Base-by-base conservation (phyloP, 2,888 invertebrate species). In the Torymus auratus region DNA sequence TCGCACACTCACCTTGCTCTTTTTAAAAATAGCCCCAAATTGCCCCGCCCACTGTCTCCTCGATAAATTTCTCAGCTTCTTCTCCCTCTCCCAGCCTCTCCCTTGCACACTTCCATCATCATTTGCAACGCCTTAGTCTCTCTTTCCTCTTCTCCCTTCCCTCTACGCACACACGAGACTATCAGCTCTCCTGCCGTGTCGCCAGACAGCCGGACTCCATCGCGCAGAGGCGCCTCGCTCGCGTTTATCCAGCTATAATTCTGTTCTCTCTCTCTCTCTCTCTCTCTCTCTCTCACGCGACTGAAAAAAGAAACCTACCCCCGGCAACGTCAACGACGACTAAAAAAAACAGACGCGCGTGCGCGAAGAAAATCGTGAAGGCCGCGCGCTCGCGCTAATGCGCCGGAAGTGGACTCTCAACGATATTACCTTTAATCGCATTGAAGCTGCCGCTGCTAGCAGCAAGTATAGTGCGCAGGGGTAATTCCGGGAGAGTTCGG, bases 371-470 rank as follows among this genome's bases (percentile, higher is more conserved):
- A 79, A 60, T 74, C 64, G 56, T 69, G 65, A 52, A 15, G n/a
- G 62, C 58, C 55, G 41, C 56, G 55, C 17, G 55, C 28, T 62
- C 13, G 53, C 50, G 83, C 84, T 86, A 87, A 87, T 86, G 85
- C 85, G 84, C 81, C 85, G 85, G 86, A 88, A 88, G 86, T 87
- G 86, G 84, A 87, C 85, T 85, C 84, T 86, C 85, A 88, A 87
- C 85, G 83, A 86, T 85, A 85, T 88, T 88, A 87, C 83, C 84
- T 84, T 82, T 88, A 86, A 88, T 88, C 85, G 83, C 81, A 86
- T 87, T 84, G 84, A 84, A 83, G 82, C 65, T 82, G 71, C 80
- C 79, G 76, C 73, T 80, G 76, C 12, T 2, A 50, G 15, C 53
- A 4, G 15, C 28, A 62, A 23, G 20, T 60, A 13, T 20, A 71